phyloP scores from a whole-genome alignment of 2,888 invertebrate species.

The Phaonia tiefii region DNA sequence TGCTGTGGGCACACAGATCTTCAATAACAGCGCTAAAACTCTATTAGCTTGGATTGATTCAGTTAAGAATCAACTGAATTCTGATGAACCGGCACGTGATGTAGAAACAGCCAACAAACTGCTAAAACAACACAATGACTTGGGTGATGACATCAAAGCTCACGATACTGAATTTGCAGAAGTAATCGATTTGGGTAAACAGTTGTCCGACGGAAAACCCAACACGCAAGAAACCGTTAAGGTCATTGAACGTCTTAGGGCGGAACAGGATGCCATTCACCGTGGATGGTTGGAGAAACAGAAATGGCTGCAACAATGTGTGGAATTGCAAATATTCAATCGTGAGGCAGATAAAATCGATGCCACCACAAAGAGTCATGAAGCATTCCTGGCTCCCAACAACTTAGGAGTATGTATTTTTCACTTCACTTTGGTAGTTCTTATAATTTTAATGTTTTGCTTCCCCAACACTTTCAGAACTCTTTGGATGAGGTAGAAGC shows the following conservation, averaged over 20 bases:
- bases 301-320: slow-evolving; percentile 91
- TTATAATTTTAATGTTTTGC: neutral
- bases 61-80: slow-evolving; percentile 89
- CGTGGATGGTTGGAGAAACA: slow-evolving; percentile 93
- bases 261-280: slow-evolving; percentile 88
- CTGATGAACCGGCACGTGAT: slow-evolving; percentile 90
- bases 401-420: slow-evolving; percentile 92
- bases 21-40: slow-evolving; percentile 86
- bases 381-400: slow-evolving; percentile 94
- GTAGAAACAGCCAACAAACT: slow-evolving; percentile 95
- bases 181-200: slow-evolving; percentile 89
- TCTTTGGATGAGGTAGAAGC: slow-evolving; percentile 96
- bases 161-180: slow-evolving; percentile 94
- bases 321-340: slow-evolving; percentile 95
- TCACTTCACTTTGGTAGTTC: neutral
- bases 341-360: slow-evolving; percentile 98
- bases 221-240: slow-evolving; percentile 88
- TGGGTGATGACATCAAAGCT: slow-evolving; percentile 93
- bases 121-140: slow-evolving; percentile 93
- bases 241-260: slow-evolving; percentile 86
- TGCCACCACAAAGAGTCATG: slow-evolving; percentile 95
- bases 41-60: slow-evolving; percentile 91
- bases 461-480: slow-evolving; percentile 81
- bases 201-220: slow-evolving; percentile 88
- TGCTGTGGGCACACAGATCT: slow-evolving; percentile 96